A percentile compares a stretch with the other conserved stretches of the same genome.
These are phyloP conservation scores for Bothrops alternatus DNA, from an alignment of 2,797 vertebrate genomes.

Conservation along the genomic window DNA sequence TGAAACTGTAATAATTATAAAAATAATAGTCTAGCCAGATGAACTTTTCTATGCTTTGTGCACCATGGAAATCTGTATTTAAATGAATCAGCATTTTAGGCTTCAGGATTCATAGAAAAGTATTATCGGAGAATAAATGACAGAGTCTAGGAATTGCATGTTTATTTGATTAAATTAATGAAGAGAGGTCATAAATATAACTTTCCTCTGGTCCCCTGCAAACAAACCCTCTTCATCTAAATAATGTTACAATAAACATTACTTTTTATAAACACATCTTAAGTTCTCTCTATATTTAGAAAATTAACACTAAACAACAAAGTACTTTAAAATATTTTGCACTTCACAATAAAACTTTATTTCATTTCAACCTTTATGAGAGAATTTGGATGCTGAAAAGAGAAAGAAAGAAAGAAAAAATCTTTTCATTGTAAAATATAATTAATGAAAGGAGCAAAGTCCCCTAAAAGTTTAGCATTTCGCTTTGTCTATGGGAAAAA, in stretches of 20 bases:
- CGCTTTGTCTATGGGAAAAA: background rate
- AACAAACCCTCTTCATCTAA: background rate
- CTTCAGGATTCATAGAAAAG: background rate
- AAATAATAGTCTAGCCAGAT: slow-evolving; percentile 30
- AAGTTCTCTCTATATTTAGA: background rate
- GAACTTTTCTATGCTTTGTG: slow-evolving; percentile 26
- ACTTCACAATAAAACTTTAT: background rate
- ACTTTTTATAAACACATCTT: background rate
- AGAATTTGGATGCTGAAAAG: background rate
- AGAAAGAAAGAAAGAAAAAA: background rate
- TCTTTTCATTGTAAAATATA: background rate
- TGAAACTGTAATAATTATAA: slow-evolving; percentile 46
- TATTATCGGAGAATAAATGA: background rate
- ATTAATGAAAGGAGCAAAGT: background rate
- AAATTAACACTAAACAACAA: background rate
- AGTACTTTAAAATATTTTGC: background rate
- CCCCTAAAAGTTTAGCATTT: background rate
- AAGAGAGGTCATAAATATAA: background rate
- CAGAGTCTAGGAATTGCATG: background rate
- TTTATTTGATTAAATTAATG: background rate
- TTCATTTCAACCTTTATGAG: background rate
- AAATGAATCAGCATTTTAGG: background rate
- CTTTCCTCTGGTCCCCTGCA: background rate
- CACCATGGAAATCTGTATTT: slow-evolving; percentile 8
- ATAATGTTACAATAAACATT: background rate